These are phyloP conservation scores for Drosophila mayaguana DNA, from an alignment of 2,888 invertebrate species.

Conservation along the genomic window DNA sequence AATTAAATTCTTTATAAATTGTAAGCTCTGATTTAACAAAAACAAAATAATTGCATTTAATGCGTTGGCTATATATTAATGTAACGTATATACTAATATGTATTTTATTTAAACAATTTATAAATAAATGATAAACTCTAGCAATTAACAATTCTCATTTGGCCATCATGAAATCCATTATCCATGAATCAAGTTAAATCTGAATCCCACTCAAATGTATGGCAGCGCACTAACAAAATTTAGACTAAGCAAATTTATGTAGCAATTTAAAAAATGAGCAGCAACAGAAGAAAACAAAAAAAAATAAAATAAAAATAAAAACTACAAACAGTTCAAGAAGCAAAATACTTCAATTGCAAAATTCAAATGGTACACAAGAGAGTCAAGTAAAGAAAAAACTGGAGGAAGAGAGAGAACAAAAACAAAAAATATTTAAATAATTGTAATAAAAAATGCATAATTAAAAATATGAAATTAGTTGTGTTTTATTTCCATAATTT, in stretches of 20 bases:
- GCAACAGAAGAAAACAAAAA: conserved; percentile 42
- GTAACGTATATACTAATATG: conserved; percentile 66
- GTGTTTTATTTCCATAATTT: conserved; percentile 11
- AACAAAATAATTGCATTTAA: conserved; percentile 70
- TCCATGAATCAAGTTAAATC: conserved; percentile 7
- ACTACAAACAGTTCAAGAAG: conserved; percentile 21
- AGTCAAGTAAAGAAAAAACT: conserved; percentile 57
- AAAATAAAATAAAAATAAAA: conserved; percentile 30
- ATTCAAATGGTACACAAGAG: conserved; percentile 70
- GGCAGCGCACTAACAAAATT: conserved; percentile 60
- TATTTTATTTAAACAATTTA: conserved; percentile 73
- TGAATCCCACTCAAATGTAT: conserved; percentile 32
- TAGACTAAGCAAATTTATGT: conserved; percentile 72
- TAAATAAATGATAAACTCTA: conserved; percentile 70
- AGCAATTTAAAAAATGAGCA: conserved; percentile 64
- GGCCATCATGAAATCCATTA: conserved; percentile 48
- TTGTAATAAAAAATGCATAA: conserved; percentile 80
- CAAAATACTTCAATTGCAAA: conserved; percentile 65
- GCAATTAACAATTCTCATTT: conserved; percentile 57
- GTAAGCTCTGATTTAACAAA: conserved; percentile 46
- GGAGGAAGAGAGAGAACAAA: conserved; percentile 40
- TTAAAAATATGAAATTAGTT: conserved; percentile 36
- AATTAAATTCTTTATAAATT: conserved; percentile 39
- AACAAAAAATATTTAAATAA: conserved; percentile 79
- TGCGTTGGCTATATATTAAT: conserved; percentile 67